A percentile compares a stretch with the other conserved stretches of the same genome.
phyloP scores from a whole-genome alignment of 2,888 invertebrate genomes.

The Dugesia japonica region DNA sequence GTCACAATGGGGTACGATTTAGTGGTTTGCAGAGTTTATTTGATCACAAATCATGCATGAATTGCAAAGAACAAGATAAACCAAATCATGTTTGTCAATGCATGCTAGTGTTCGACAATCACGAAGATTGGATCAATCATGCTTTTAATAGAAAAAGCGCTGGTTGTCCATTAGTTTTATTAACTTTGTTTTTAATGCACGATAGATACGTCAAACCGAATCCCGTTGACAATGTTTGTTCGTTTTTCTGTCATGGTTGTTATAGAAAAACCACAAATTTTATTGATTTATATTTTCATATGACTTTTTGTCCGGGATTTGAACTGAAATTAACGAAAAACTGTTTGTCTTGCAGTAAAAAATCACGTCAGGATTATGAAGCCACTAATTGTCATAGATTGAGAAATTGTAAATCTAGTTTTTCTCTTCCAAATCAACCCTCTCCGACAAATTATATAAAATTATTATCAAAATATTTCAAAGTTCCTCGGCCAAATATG shows the following conservation, averaged over 20 bases:
- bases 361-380: background rate
- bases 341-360: background rate
- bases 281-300: background rate
- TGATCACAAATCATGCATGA: background rate
- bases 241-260: constrained; percentile 11
- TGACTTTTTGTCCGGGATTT: background rate
- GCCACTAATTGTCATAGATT: background rate
- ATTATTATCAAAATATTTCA: background rate
- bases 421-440: background rate
- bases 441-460: background rate
- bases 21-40: background rate
- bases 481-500: constrained; percentile 1
- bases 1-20: background rate
- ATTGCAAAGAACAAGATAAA: background rate
- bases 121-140: background rate
- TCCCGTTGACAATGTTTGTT: background rate
- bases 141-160: background rate
- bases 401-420: background rate
- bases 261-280: constrained; percentile 6
- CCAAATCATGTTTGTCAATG: background rate
- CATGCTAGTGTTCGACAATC: background rate
- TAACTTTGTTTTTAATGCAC: background rate
- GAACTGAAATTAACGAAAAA: background rate
- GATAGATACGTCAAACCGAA: background rate
- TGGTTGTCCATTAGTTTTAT: background rate